These are phyloP conservation scores for Sesia apiformis DNA, from an alignment of 2,888 invertebrate genomes.

Conservation along the genomic window DNA sequence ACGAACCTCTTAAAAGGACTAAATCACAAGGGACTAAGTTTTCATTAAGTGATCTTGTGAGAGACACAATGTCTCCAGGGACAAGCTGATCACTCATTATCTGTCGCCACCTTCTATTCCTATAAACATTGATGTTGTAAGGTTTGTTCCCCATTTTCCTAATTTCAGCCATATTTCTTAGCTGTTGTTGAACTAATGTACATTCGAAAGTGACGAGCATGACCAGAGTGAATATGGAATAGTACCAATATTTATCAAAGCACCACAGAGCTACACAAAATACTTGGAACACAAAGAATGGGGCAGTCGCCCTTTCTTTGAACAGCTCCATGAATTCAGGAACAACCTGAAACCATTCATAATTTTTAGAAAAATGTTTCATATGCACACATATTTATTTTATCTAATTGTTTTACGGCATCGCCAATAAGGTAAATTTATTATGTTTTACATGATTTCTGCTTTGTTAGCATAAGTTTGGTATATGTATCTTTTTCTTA, in stretches of 20 bases:
- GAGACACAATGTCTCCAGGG: constrained; percentile 97
- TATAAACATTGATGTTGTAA: constrained; percentile 90
- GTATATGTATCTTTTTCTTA: too few species aligned
- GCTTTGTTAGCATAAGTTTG: too few species aligned
- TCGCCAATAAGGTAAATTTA: too few species aligned
- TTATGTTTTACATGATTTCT: too few species aligned
- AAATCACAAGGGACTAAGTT: constrained; percentile 97
- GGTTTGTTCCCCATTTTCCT: constrained; percentile 99
- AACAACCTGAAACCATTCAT: constrained; percentile 75
- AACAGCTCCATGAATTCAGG: constrained; percentile 98
- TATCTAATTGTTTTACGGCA: too few species aligned
- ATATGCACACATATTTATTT: too few species aligned
- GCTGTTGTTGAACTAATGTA: constrained; percentile 97
- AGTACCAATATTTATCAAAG: constrained; percentile 98
- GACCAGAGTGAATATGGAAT: constrained; percentile 95
- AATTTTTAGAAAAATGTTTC: not conserved
- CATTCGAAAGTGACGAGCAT: constrained; percentile 98
- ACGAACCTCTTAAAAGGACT: constrained; percentile 92
- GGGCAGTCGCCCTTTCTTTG: constrained; percentile 97
- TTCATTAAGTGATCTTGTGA: constrained; percentile 91
- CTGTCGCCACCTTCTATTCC: constrained; percentile 92
- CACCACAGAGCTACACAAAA: constrained; percentile 99
- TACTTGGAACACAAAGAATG: constrained; percentile 99
- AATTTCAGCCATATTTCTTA: constrained; percentile 98
- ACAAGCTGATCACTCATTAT: constrained; percentile 90